Base-by-base conservation (phyloP, 2,113 vertebrate species). In the Pelvicachromis taeniatus region DNA sequence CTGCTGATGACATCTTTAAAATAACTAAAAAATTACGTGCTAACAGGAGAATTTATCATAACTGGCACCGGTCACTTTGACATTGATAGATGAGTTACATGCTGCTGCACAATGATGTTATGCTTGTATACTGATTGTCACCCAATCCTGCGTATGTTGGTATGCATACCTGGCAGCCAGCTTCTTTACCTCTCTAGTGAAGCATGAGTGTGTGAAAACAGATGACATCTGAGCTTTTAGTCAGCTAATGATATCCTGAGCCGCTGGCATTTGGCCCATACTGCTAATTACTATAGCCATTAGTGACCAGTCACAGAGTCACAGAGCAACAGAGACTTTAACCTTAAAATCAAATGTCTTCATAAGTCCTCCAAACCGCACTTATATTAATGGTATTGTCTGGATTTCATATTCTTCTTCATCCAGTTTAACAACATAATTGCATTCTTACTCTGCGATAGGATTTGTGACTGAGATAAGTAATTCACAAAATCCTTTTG, bases 161-260 rank as follows among this genome's bases (percentile, higher is more conserved):
- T 63, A 2, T 73, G 21, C 2, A 4, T 50, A 73, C 73, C 38
- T 85, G 77, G 31, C 53, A 52, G 50, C 61, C 54, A 45, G 13
- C 65, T 23, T 53, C 26, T 77, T 14, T 45, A 26, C 42, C 21
- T 26, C 12, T 70, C 21, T 14, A 70, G 33, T 75, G 42, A 75
- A 31, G 23, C 65, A 73, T 11, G 16, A 48, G 68, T 50, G 42
- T 50, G 68, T 48, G 68, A 75, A 50, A 29, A 86, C 91, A 86
- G 85, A 91, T 93, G 92, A 83, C 82, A 78, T 45, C 21, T 48
- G 85, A 86, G 79, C 23, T 75, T 50, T 75, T 50, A 75, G 26
- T 75, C 68, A 31, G 68, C 42, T 75, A 48, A 50, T 75, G 42
- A 48, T 50, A 75, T 63, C 85, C 86, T 45, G 86, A 90, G 87